phyloP scores from a whole-genome alignment of 1,140 invertebrate species.

The Drosophila willistoni region DNA sequence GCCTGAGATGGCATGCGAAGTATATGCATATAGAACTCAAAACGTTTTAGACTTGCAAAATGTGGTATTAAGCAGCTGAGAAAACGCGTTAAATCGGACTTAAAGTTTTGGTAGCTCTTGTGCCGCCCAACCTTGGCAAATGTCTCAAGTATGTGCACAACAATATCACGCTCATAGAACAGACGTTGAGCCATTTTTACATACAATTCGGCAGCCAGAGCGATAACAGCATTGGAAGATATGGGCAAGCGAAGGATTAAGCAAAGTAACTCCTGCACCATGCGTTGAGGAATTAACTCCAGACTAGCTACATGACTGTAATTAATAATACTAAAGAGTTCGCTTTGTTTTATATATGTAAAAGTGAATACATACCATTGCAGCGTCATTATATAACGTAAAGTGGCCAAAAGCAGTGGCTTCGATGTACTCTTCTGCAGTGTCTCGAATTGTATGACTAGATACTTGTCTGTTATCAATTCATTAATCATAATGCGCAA shows the following conservation, averaged over 20 bases:
- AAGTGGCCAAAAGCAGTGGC: constrained; percentile 31
- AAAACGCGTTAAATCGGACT: constrained; percentile 28
- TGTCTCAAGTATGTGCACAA: constrained; percentile 53
- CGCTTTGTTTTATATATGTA: too few relatives aligned
- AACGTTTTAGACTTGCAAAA: constrained; percentile 30
- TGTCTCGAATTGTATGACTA: constrained; percentile 46
- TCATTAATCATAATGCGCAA: constrained; percentile 49
- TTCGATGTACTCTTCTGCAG: constrained; percentile 25
- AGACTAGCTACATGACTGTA: constrained; percentile 45
- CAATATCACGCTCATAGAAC: constrained; percentile 34
- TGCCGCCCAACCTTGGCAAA: constrained; percentile 35
- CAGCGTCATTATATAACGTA: constrained; percentile 47
- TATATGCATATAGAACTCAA: constrained; percentile 31
- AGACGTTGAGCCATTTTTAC: constrained; percentile 46
- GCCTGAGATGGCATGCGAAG: constrained; percentile 1
- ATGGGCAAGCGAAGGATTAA: constrained; percentile 33
- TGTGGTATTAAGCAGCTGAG: constrained; percentile 26
- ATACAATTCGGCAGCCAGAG: constrained; percentile 47
- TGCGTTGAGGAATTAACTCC: constrained; percentile 46
- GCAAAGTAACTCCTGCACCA: constrained; percentile 47
- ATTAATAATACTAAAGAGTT: too few relatives aligned
- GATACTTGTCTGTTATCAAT: constrained; percentile 39
- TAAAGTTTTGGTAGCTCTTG: constrained; percentile 28
- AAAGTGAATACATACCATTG: constrained; percentile 33
- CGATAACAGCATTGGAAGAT: not conserved